Evolutionary conservation across 2,113 vertebrate species (phyloP).

Genomic region (Myotis brandtii): DNA sequence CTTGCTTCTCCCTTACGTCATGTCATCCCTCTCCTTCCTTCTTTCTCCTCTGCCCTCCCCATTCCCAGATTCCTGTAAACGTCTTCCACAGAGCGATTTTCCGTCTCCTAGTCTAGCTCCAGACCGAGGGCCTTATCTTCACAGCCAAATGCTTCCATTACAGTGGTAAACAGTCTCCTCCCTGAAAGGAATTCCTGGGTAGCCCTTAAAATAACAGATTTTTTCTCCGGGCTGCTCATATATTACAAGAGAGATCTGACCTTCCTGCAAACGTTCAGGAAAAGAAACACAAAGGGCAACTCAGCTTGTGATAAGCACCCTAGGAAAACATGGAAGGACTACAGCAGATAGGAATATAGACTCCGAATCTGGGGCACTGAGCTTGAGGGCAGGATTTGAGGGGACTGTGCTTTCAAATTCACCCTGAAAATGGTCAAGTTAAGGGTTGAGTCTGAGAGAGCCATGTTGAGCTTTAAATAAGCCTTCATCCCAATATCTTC

Average conservation of each 20-base stretch:
- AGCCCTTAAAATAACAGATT: slow-evolving; percentile 66
- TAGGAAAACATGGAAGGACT: not conserved
- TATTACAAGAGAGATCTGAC: slow-evolving; percentile 41
- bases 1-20: not conserved
- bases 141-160: slow-evolving; percentile 56
- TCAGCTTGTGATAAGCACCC: slow-evolving; percentile 47
- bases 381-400: not conserved
- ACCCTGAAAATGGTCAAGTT: not conserved
- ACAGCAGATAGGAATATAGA: not conserved
- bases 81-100: not conserved
- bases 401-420: slow-evolving; percentile 16
- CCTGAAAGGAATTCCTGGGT: slow-evolving; percentile 69
- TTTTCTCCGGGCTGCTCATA: slow-evolving; percentile 37
- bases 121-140: slow-evolving; percentile 58
- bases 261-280: slow-evolving; percentile 46
- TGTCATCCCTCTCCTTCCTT: not conserved
- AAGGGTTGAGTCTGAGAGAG: not conserved
- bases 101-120: not conserved
- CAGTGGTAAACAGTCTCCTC: slow-evolving; percentile 58
- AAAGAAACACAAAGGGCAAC: slow-evolving; percentile 50
- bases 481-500: not conserved
- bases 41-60: not conserved
- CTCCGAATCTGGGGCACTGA: not conserved
- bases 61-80: not conserved
- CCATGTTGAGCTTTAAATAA: not conserved